Evolutionary conservation across 1,140 invertebrate genomes (phyloP), one percentile per base, ranked within the genome.

Genomic region (Drosophila burlai): DNA sequence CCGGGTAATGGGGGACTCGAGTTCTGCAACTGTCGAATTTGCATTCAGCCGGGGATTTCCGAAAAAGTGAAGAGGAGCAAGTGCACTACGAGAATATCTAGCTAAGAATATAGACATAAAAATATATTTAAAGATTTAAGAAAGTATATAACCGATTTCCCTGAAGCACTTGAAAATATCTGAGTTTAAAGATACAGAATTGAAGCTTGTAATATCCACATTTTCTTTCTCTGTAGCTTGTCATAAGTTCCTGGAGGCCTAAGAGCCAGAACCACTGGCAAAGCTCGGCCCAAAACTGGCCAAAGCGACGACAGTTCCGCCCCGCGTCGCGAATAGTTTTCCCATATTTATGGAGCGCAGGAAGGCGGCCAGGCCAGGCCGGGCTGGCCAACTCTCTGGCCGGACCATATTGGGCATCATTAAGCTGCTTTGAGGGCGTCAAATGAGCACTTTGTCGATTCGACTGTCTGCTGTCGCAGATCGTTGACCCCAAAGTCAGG

Each of bases 391-490:
- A 47, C 38, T 71, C 61, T 38, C 31, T 60, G 40, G 54, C 38
- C 73, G 45, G 57, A 24, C 77, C 63, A 64, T 80, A 80, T 80
- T 68, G 62, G 77, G 78, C 59, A 80, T 75, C 76, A 80, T 80
- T 80, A 80, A 80, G 77, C 71, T 59, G 62, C 59, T 58, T 66
- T 47, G 11, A 34, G 43, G 66, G 46, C 75, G 54, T 71, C 52
- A 71, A 78, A 77, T 78, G 64, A 71, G 67, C 66, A 47, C 40
- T 76, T 57, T 65, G 52, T 59, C 54, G 72, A 60, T 55, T 36
- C 16, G 50, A 52, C 55, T 31, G 21, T 31, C 21, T 38, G 67
- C 54, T 40, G 54, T 24, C 38, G 58, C 0, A 52, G 75, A 79
- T 59, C 76, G 68, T 63, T 79, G 75, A 78, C 65, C 75, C 47